These are phyloP conservation scores for Aphidius colemani DNA, from an alignment of 2,888 invertebrate species.

Conservation along the genomic window DNA sequence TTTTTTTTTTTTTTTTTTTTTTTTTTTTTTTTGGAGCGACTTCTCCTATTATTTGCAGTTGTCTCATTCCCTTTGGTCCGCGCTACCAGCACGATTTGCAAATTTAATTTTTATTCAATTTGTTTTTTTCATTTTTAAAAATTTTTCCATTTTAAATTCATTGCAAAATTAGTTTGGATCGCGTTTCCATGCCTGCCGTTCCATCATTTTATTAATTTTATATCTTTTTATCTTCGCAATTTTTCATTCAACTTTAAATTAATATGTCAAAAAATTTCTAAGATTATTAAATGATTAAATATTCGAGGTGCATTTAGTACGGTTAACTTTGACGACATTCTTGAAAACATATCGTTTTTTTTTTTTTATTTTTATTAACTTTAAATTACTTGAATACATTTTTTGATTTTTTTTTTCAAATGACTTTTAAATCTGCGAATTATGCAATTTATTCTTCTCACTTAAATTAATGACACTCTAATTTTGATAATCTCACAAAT, in stretches of 20 bases:
- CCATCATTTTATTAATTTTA: slow-evolving; percentile 47
- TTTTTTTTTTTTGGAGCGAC: slow-evolving; percentile 36
- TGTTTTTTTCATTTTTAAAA: slow-evolving; percentile 39
- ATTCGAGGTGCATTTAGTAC: slow-evolving; percentile 6
- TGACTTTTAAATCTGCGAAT: slow-evolving; percentile 40
- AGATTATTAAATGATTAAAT: slow-evolving; percentile 11
- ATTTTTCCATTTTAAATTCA: slow-evolving; percentile 1
- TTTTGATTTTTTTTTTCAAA: slow-evolving; percentile 13
- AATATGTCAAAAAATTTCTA: slow-evolving; percentile 6
- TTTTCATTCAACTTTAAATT: slow-evolving; percentile 16
- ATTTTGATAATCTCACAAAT: slow-evolving; percentile 34
- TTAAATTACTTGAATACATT: slow-evolving; percentile 6
- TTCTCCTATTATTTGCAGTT: slow-evolving; percentile 30
- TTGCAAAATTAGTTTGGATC: slow-evolving; percentile 45
- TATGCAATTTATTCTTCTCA: slow-evolving; percentile 34
- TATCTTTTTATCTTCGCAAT: slow-evolving; percentile 17
- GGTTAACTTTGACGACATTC: slow-evolving; percentile 31
- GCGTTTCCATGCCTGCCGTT: slow-evolving; percentile 55
- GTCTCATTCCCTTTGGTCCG: slow-evolving; percentile 49
- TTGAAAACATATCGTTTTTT: too few species aligned
- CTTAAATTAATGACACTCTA: slow-evolving; percentile 32
- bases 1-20: slow-evolving; percentile 8
- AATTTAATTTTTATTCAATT: slow-evolving; percentile 41
- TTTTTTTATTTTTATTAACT: slow-evolving; percentile 5
- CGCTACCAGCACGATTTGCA: slow-evolving; percentile 56